These are phyloP conservation scores for Schlechtendalia chinensis DNA, from an alignment of 1,140 invertebrate genomes.

Conservation along the genomic window DNA sequence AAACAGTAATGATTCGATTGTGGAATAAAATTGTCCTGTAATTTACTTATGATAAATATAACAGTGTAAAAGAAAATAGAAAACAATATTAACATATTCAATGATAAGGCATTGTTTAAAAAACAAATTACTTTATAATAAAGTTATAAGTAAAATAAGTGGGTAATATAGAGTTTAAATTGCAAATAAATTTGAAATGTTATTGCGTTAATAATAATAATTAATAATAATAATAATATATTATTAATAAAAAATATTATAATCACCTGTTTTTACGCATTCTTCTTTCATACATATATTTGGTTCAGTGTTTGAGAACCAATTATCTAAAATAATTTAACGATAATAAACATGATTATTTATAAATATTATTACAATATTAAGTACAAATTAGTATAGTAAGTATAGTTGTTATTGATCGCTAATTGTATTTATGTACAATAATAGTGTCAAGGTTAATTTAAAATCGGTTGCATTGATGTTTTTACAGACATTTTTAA, in stretches of 20 bases:
- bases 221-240: too few species aligned
- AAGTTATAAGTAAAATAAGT: too few species aligned
- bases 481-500: slow-evolving; percentile 5
- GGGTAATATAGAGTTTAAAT: too few species aligned
- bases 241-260: neutral
- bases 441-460: slow-evolving; percentile 17
- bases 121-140: too few species aligned
- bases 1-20: too few species aligned
- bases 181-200: too few species aligned
- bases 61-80: too few species aligned
- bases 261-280: slow-evolving; percentile 54
- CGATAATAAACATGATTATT: neutral
- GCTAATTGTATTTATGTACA: neutral
- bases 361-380: slow-evolving; percentile 13
- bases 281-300: slow-evolving; percentile 53
- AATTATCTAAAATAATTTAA: slow-evolving; percentile 24
- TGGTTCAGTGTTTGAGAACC: slow-evolving; percentile 32
- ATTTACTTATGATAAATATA: too few species aligned
- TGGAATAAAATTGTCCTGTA: too few species aligned
- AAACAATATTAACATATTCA: too few species aligned
- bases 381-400: neutral
- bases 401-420: neutral
- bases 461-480: neutral
- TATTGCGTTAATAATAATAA: too few species aligned
- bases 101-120: too few species aligned